These are phyloP conservation scores for Cataglyphis cursor DNA, from an alignment of 2,888 invertebrate genomes.

Conservation along the genomic window DNA sequence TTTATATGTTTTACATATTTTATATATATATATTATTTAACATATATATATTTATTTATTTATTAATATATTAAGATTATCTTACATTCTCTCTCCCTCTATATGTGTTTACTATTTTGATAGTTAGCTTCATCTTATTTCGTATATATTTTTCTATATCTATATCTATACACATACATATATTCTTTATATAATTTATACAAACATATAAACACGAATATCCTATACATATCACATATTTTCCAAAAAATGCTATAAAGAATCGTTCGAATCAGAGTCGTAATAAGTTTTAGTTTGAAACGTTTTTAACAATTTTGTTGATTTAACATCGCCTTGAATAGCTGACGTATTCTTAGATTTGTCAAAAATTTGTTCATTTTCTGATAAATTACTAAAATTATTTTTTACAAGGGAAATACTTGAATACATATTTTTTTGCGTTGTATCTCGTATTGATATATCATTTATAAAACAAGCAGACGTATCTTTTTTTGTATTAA, in stretches of 20 bases:
- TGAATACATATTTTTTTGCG: neutral
- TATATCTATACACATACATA: constrained; percentile 5
- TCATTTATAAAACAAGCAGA: neutral
- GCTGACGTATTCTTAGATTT: neutral
- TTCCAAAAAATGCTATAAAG: neutral
- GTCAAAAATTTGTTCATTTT: neutral
- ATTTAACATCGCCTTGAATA: neutral
- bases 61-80: neutral
- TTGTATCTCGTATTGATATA: neutral
- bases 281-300: constrained; percentile 54
- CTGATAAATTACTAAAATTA: neutral
- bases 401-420: neutral
- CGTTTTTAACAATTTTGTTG: constrained; percentile 18
- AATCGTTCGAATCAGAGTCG: constrained; percentile 49
- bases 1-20: too few relatives aligned
- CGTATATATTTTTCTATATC: neutral
- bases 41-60: neutral
- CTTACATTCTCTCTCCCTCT: neutral
- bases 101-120: neutral
- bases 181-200: neutral
- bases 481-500: neutral
- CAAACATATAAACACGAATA: neutral
- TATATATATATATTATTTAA: neutral
- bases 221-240: neutral
- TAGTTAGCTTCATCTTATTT: neutral